phyloP scores from a whole-genome alignment of 1,140 invertebrate species.

The Venturia canescens region DNA sequence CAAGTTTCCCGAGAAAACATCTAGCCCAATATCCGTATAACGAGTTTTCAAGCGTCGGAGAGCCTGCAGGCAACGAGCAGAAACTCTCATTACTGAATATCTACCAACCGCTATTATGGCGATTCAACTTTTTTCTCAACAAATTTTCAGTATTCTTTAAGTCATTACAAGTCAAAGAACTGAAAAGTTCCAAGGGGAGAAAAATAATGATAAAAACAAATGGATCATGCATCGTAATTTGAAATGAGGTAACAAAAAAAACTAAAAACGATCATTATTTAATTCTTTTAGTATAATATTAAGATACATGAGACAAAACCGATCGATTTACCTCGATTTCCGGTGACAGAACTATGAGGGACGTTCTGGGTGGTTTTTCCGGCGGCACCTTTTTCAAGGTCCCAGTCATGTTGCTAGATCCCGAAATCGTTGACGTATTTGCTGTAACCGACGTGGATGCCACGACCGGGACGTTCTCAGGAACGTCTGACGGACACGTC shows the following conservation, averaged over 20 bases:
- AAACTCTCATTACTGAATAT: conserved; percentile 58
- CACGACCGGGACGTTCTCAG: conserved; percentile 59
- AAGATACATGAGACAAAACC: background rate
- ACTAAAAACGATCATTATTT: conserved; percentile 30
- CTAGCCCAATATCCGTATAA: conserved; percentile 59
- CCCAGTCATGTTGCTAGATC: conserved; percentile 65
- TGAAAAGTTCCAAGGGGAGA: background rate
- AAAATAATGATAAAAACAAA: background rate
- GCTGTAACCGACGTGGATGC: conserved; percentile 42
- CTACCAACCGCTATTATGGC: conserved; percentile 36
- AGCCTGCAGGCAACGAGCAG: conserved; percentile 20
- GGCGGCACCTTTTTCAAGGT: conserved; percentile 75
- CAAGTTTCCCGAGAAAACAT: conserved; percentile 66
- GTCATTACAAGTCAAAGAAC: background rate
- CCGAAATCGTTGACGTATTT: conserved; percentile 24
- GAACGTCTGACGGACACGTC: conserved; percentile 64
- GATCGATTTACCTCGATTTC: conserved; percentile 72
- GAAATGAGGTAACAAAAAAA: background rate
- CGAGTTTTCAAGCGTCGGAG: conserved; percentile 60
- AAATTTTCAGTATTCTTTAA: conserved; percentile 9
- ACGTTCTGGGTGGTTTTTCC: conserved; percentile 75
- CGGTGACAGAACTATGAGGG: conserved; percentile 72
- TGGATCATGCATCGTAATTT: background rate
- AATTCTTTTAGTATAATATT: background rate
- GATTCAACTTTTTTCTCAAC: background rate